phyloP scores from a whole-genome alignment of 2,888 invertebrate genomes.

The Cataglyphis albicans region DNA sequence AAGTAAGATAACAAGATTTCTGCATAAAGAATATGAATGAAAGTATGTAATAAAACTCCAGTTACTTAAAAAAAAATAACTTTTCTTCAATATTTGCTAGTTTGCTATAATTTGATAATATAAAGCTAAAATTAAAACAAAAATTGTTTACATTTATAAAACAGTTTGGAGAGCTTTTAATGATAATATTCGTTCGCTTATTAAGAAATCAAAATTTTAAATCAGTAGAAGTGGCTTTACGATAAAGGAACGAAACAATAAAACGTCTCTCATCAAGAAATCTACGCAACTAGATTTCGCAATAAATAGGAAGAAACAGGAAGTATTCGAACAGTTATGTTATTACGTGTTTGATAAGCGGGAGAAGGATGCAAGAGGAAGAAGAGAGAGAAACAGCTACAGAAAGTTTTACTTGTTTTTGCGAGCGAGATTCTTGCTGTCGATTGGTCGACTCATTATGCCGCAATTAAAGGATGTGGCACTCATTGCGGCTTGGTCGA shows the following conservation, averaged over 20 bases:
- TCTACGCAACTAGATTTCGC: constrained; percentile 19
- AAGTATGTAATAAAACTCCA: background rate
- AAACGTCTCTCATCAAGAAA: constrained; percentile 6
- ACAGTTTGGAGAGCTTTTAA: background rate
- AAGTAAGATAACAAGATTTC: background rate
- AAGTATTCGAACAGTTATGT: constrained; percentile 33
- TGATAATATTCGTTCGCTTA: background rate
- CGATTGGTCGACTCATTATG: constrained; percentile 74
- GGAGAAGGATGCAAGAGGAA: background rate
- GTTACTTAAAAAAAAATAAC: no score
- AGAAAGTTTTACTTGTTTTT: constrained; percentile 38
- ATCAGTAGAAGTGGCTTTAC: background rate
- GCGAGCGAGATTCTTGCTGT: constrained; percentile 39
- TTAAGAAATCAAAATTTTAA: background rate
- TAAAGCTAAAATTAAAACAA: background rate
- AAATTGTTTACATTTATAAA: background rate
- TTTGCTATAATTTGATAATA: background rate
- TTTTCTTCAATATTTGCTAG: background rate
- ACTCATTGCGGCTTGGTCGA: constrained; percentile 63
- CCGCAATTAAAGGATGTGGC: constrained; percentile 79
- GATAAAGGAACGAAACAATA: background rate
- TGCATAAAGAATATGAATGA: background rate
- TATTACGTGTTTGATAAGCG: constrained; percentile 25
- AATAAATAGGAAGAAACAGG: constrained; percentile 31
- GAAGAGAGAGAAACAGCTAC: constrained; percentile 13